Percentiles rank a stretch among this genome's conserved stretches.
Evolutionary conservation across 2,888 invertebrate genomes (phyloP).

Genomic region (Aphodius sticticus): DNA sequence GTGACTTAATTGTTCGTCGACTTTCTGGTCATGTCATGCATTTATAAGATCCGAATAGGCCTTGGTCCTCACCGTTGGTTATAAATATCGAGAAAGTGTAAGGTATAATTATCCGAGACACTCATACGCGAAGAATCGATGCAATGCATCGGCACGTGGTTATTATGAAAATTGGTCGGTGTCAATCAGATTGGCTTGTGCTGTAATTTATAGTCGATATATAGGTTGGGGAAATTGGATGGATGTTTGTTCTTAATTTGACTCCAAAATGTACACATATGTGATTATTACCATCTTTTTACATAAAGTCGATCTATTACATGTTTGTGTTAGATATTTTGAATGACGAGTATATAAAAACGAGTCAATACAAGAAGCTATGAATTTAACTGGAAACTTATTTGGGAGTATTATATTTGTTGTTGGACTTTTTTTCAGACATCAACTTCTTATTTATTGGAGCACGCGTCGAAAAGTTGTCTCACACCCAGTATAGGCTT

Average conservation of each 20-base stretch:
- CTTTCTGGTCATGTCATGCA: slow-evolving; percentile 4
- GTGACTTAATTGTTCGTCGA: neutral
- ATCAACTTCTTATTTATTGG: too few relatives aligned
- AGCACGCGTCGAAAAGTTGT: too few relatives aligned
- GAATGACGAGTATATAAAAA: too few relatives aligned
- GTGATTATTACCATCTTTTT: too few relatives aligned
- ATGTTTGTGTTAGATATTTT: too few relatives aligned
- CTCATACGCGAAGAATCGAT: neutral
- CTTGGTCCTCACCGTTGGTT: neutral
- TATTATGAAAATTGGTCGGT: neutral
- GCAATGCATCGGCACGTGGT: neutral
- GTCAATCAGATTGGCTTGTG: neutral
- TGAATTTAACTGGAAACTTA: too few relatives aligned
- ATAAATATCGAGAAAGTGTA: neutral
- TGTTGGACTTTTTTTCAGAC: too few relatives aligned
- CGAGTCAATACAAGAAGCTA: too few relatives aligned
- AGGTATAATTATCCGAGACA: neutral
- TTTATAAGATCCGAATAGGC: neutral
- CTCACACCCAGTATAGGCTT: too few relatives aligned
- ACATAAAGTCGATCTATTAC: too few relatives aligned
- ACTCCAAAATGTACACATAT: too few relatives aligned
- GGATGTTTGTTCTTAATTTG: neutral
- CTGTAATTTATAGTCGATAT: neutral
- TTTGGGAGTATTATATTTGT: too few relatives aligned
- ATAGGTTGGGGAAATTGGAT: neutral